phyloP scores from a whole-genome alignment of 1,140 invertebrate species.

The Bicyclus anynana region DNA sequence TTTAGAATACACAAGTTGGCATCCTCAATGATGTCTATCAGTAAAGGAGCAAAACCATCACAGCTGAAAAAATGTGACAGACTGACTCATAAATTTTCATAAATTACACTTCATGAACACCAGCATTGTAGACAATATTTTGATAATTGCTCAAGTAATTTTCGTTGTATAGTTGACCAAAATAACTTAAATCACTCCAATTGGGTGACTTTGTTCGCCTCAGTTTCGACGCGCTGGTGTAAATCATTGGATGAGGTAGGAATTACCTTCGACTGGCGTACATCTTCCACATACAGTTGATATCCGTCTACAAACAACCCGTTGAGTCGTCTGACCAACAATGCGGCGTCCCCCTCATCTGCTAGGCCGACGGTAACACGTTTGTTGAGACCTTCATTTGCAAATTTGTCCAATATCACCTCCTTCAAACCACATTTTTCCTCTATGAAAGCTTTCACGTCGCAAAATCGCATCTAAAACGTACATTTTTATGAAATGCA shows the following conservation, averaged over 20 bases:
- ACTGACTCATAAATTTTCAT: no score
- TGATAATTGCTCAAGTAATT: no score
- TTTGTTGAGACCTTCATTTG: slow-evolving; percentile 29
- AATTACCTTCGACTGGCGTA: slow-evolving; percentile 39
- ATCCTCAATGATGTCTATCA: no score
- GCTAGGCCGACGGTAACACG: slow-evolving; percentile 49
- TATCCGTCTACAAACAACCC: slow-evolving; percentile 30
- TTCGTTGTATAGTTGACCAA: no score
- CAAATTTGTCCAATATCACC: slow-evolving; percentile 52
- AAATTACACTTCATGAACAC: no score
- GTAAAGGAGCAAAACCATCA: no score
- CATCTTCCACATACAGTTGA: slow-evolving; percentile 45
- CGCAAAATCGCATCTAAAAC: slow-evolving; percentile 35
- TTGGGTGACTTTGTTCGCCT: no score
- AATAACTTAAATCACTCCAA: no score
- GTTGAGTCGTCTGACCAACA: slow-evolving; percentile 42
- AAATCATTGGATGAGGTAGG: background rate
- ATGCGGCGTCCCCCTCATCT: slow-evolving; percentile 40
- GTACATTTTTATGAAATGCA: background rate
- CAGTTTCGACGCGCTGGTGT: no score
- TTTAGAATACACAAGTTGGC: no score
- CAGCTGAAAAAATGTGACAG: no score
- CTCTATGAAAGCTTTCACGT: slow-evolving; percentile 41
- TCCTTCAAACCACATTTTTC: slow-evolving; percentile 40
- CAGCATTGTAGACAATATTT: no score